Percentiles rank a stretch among this genome's conserved stretches.
Conservation (phyloP, 2,888 invertebrate genomes). For the Dicyrtomina minuta region DNA sequence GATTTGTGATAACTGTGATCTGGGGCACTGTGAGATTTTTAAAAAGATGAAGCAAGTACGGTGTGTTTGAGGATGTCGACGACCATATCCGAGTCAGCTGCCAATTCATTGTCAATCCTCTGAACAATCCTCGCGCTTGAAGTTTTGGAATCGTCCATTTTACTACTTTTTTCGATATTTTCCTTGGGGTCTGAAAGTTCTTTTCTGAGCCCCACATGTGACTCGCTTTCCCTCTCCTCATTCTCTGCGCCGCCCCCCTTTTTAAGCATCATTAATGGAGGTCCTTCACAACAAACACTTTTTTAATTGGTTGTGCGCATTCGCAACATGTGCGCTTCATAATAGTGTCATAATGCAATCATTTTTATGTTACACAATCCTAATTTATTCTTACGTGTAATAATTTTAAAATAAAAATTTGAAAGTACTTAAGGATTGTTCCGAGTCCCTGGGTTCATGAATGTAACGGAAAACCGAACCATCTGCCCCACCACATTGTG, state of each 20-base stretch:
- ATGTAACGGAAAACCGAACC: neutral
- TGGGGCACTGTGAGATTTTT: too few species aligned
- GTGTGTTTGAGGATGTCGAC: neutral
- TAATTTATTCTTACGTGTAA: too few species aligned
- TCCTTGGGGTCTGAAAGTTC: neutral
- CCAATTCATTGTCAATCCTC: neutral
- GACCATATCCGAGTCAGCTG: constrained; percentile 4
- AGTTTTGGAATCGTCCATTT: neutral
- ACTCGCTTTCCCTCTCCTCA: too few species aligned
- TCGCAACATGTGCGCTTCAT: too few species aligned
- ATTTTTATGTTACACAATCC: too few species aligned
- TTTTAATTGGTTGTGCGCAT: neutral
- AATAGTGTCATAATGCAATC: too few species aligned
- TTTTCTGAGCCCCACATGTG: too few species aligned
- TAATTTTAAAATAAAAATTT: too few species aligned
- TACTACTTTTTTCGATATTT: neutral
- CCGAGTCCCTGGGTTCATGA: neutral
- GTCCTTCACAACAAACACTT: neutral
- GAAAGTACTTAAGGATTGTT: too few species aligned
- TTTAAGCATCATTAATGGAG: neutral
- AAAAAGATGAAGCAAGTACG: too few species aligned
- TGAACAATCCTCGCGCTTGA: neutral
- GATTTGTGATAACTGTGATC: too few species aligned
- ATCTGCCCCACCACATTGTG: neutral
- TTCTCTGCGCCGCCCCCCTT: neutral